Base-by-base conservation (phyloP, 2,797 vertebrate species). In the Synaphobranchus kaupii region DNA sequence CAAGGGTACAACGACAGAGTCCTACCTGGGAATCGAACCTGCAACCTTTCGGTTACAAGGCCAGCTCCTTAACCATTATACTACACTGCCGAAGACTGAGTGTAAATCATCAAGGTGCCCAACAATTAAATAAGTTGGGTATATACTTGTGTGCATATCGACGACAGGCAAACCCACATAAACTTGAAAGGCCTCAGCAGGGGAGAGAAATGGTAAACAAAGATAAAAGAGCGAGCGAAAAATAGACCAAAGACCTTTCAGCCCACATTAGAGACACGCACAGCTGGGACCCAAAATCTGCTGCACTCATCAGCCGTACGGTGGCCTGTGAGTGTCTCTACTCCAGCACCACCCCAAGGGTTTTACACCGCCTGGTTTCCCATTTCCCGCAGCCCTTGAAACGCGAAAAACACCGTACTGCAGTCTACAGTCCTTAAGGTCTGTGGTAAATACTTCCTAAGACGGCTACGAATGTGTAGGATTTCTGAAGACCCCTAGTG, bases 261-360 rank as follows among this genome's bases (percentile, higher is more conserved):
- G 71, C 31, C 44, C 71, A 88, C 60, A 66, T 66, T 66, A 85
- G 54, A 85, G 9, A 4, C 52, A 84, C 71, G 31, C 39, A 85
- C 73, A 48, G 44, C 44, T 28, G 34, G 68, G 50, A 48, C 44
- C 17, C 22, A 73, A 73, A 54, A 22, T 44, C 85, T 78, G 85
- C 3, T 86, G 47, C 50, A 1, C 66, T 52, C 48, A 54, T 85
- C 85, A 85, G 22, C 5, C 0, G 25, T 48, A 80, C 2, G 44
- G 5, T 76, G 71, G 71, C 6, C 39, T 78, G 73, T 22, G 39
- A 78, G 47, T 10, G 1, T 48, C 76, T 17, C 39, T 48, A 25
- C 76, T 10, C 9, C 76, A 10, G 1, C 4, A 17, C 10, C 3
- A 10, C 25, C 76, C 44, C 4, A 47, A 44, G 44, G 20, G 31